Percentiles rank a stretch among this genome's conserved stretches.
phyloP scores from a whole-genome alignment of 2,888 invertebrate species.

The Cephus pulcher region DNA sequence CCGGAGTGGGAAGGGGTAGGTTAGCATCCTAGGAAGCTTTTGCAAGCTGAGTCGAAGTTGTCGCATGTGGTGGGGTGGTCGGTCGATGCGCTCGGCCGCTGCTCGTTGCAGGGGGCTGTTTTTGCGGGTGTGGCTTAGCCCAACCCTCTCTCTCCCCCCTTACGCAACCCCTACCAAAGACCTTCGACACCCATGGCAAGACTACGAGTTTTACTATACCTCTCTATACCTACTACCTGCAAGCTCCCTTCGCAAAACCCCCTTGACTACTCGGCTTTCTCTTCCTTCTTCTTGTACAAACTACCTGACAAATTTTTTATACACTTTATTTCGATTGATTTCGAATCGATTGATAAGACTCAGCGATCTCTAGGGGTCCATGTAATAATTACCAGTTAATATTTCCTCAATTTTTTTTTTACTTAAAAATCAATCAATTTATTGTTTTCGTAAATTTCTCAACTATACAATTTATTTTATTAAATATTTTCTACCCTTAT shows the following conservation, averaged over 20 bases:
- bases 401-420: not conserved
- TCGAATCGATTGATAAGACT: no score
- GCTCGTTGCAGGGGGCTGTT: slow-evolving; percentile 58
- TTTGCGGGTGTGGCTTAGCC: slow-evolving; percentile 65
- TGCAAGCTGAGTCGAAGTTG: slow-evolving; percentile 59
- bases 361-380: not conserved
- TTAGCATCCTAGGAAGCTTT: slow-evolving; percentile 49
- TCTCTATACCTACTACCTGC: not conserved
- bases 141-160: slow-evolving; percentile 47
- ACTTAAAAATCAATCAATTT: no score
- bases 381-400: not conserved
- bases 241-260: not conserved
- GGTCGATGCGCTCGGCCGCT: slow-evolving; percentile 61
- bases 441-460: not conserved
- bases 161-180: slow-evolving; percentile 46
- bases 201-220: not conserved
- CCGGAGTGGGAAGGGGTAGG: slow-evolving; percentile 22
- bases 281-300: not conserved
- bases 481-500: not conserved
- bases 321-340: not conserved
- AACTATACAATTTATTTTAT: not conserved
- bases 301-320: not conserved
- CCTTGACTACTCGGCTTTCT: not conserved
- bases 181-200: not conserved
- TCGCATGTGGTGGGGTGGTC: slow-evolving; percentile 54